Base-by-base conservation (phyloP, 1,140 invertebrate genomes). In the Leucophenga varia region DNA sequence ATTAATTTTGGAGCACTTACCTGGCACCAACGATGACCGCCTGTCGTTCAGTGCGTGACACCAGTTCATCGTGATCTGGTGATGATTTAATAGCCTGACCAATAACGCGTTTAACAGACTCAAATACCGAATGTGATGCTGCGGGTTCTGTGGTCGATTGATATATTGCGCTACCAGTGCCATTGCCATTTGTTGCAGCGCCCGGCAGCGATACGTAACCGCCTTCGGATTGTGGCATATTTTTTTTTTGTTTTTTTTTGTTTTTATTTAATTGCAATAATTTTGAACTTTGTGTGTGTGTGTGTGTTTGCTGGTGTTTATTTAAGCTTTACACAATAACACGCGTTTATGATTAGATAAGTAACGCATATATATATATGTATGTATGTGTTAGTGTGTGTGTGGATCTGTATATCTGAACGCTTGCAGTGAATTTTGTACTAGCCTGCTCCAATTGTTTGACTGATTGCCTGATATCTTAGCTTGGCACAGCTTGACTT, bases 81-180 rank as follows among this genome's bases (percentile, higher is more conserved):
- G 58, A 49, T 13, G 60, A 61, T 54, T 72, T 74, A 43, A 63
- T 64, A 49, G 64, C 72, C 47, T 75, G 72, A 44, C 72, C 73
- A 38, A 75, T 71, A 5, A 59, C 72, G 43, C 73, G 59, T 52
- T 75, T 75, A 20, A 75, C 46, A 31, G 65, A 69, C 49, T 65
- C 68, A 43, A 75, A 75, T 4, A 75, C 71, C 14, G 73, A 74
- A 41, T 54, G 49, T 22, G 53, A 30, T 37, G 67, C 50, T 32
- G 67, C 65, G 47, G 73, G 73, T 54, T 75, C 73, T 60, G 73
- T 75, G 55, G 73, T 75, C 31, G 70, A 63, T 48, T 75, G 73
- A 59, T 75, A 75, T 40, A 75, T 74, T 50, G 71, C 65, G 28
- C 61, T 56, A 31, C 55, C 54, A 43, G 43, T 65, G 43, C 59